Conservation (phyloP, 1,140 invertebrate genomes). For the Cotesia typhae region DNA sequence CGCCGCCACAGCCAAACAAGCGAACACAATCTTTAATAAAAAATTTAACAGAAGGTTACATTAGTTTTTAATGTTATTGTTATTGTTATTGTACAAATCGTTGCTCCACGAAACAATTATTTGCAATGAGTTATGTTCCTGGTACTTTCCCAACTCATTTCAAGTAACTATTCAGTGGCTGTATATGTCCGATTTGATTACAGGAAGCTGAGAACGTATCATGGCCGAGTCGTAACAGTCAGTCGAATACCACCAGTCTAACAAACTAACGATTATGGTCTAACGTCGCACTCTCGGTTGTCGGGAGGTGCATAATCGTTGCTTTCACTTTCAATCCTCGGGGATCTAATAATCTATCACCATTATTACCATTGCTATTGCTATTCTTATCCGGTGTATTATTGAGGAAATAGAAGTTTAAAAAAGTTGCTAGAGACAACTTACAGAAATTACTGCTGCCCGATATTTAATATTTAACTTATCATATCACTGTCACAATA, state of each 20-base stretch:
- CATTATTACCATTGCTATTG: not conserved
- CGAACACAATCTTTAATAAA: constrained; percentile 60
- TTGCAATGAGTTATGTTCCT: not conserved
- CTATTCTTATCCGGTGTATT: constrained; percentile 8
- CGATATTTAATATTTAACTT: not conserved
- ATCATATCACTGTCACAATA: not conserved
- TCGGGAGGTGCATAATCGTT: constrained; percentile 43
- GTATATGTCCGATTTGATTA: constrained; percentile 11
- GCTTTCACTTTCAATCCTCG: constrained; percentile 57
- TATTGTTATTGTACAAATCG: not conserved
- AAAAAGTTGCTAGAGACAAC: not conserved
- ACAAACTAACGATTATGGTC: constrained; percentile 31
- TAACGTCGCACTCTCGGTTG: constrained; percentile 48
- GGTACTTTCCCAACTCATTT: constrained; percentile 13
- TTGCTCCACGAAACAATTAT: not conserved
- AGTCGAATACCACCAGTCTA: not conserved
- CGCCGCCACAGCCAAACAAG: constrained; percentile 64
- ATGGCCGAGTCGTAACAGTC: constrained; percentile 1
- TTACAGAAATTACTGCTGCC: not conserved
- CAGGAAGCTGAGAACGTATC: constrained; percentile 24
- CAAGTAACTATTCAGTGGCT: constrained; percentile 5
- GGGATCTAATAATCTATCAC: constrained; percentile 13
- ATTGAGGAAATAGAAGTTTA: not conserved
- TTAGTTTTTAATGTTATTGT: too few species aligned
- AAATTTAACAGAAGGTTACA: not conserved